These are phyloP conservation scores for Sycophila texana DNA, from an alignment of 2,888 invertebrate genomes.

Conservation along the genomic window DNA sequence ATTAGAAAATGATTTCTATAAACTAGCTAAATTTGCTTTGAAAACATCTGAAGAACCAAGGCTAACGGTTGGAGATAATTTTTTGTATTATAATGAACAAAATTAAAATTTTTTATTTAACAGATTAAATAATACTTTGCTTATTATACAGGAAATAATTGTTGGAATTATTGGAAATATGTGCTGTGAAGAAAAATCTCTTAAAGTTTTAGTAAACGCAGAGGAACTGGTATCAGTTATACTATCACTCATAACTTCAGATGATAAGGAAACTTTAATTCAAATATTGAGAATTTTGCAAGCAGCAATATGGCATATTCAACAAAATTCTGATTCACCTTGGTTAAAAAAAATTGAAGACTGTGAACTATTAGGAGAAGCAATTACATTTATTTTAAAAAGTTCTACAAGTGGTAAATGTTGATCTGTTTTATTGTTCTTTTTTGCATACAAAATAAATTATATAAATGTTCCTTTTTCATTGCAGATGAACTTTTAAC, in stretches of 20 bases:
- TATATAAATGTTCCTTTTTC: background rate
- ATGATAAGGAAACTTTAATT: slow-evolving; percentile 84
- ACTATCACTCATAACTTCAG: slow-evolving; percentile 79
- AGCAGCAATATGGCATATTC: slow-evolving; percentile 71
- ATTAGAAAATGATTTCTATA: slow-evolving; percentile 82
- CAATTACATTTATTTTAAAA: slow-evolving; percentile 83
- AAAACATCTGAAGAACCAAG: slow-evolving; percentile 80
- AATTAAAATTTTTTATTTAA: background rate
- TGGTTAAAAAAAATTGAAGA: slow-evolving; percentile 65
- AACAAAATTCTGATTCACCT: slow-evolving; percentile 63
- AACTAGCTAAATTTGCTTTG: slow-evolving; percentile 80
- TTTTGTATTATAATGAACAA: slow-evolving; percentile 14
- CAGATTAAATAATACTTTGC: slow-evolving; percentile 7
- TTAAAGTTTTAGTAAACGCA: slow-evolving; percentile 77
- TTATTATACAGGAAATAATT: slow-evolving; percentile 82
- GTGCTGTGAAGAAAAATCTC: slow-evolving; percentile 82
- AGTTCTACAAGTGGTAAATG: slow-evolving; percentile 81
- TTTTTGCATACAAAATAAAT: slow-evolving; percentile 22
- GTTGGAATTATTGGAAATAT: slow-evolving; percentile 91
- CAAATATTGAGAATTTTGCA: slow-evolving; percentile 84
- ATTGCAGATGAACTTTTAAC: slow-evolving; percentile 65
- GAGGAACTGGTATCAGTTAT: slow-evolving; percentile 79
- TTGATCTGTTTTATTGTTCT: background rate
- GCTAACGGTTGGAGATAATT: slow-evolving; percentile 75
- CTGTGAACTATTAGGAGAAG: slow-evolving; percentile 77